Evolutionary conservation across 2,113 vertebrate species (phyloP).

Genomic region (Bubo blakistoni): DNA sequence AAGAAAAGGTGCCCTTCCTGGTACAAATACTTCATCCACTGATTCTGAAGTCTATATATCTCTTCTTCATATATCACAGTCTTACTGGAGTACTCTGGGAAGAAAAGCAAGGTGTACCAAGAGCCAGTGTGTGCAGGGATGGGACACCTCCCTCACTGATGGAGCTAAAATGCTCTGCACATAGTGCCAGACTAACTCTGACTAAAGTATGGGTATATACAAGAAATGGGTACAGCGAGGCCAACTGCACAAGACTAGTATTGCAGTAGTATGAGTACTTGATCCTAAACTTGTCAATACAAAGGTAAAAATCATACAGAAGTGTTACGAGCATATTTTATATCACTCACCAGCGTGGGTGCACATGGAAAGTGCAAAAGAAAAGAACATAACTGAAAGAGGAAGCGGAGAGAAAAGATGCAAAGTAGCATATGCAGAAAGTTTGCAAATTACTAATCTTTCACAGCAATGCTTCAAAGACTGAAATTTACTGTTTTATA

Average conservation of each 20-base stretch:
- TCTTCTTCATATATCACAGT: neutral
- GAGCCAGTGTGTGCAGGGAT: neutral
- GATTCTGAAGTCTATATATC: neutral
- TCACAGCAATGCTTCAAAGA: neutral
- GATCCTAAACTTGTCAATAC: neutral
- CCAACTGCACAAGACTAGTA: neutral
- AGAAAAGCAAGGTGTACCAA: neutral
- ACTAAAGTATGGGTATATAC: rapidly evolving
- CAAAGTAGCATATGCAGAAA: neutral
- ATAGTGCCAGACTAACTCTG: neutral
- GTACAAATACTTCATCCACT: neutral
- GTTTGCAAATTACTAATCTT: neutral
- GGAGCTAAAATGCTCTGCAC: neutral
- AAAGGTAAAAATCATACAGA: neutral
- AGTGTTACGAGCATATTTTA: neutral
- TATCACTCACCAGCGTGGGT: neutral
- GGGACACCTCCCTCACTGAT: neutral
- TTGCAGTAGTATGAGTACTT: neutral
- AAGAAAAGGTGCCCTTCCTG: neutral
- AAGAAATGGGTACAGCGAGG: neutral
- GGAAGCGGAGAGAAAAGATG: neutral
- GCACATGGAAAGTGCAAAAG: neutral
- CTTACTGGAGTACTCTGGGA: neutral
- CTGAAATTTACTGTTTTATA: neutral
- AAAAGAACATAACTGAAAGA: neutral